Base-by-base conservation (phyloP, 2,888 invertebrate species). In the Philereme vetulata region DNA sequence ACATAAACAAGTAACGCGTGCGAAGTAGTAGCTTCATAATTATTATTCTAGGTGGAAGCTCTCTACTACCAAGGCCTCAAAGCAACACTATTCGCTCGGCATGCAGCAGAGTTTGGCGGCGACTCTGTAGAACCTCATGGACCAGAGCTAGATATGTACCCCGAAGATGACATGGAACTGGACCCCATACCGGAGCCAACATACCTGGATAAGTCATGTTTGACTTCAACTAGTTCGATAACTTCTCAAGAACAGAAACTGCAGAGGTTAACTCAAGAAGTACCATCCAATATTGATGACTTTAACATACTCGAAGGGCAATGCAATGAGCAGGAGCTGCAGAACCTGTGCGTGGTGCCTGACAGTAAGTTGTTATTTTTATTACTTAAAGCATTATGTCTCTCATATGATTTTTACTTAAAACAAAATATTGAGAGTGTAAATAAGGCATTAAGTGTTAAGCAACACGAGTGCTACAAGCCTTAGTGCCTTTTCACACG, bases 11-110 rank as follows among this genome's bases (percentile, higher is more conserved):
- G 21, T 21, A 21, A 21, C 21, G 1, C 21, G 21, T 2, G 21
- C 21, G 21, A 21, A 21, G 21, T 21, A 21, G 21, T 2, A 21
- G 21, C 21, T 21, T 21, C 21, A 21, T 21, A 21, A 21, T 21
- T 21, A 21, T 21, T 21, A 21, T 38, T 57, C 1, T n/a, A 62
- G 62, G 62, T 57, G 8, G 57, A 57, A 62, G 35, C 50, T 4
- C 47, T 54, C 4, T 47, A 57, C 38, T 57, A 47, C 33, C 57
- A 62, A 47, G 51, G 56, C 6, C 32, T 57, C 4, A 57, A 57
- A 57, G 57, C 62, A 9, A 9, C 38, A 3, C 6, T 56, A 32
- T 54, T 44, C 21, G 36, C 33, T 6, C 36, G 21, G 21, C 57
- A 62, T 54, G 57, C 53, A 2, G 4, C 10, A 10, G 34, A 47